These are phyloP conservation scores for Amphipyra tragopoginis DNA, from an alignment of 2,888 invertebrate genomes.

Conservation along the genomic window DNA sequence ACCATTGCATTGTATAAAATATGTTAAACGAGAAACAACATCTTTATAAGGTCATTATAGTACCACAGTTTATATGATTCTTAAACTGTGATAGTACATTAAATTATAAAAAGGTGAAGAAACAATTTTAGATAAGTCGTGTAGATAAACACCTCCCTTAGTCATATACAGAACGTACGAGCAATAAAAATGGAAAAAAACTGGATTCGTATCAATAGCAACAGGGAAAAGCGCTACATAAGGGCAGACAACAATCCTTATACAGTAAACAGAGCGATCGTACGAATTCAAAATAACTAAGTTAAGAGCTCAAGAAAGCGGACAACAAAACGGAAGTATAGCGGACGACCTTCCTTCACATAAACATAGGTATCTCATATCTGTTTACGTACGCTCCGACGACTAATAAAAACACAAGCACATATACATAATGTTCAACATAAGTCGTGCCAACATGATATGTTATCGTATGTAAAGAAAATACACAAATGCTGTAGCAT, in stretches of 20 bases:
- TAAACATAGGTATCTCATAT: constrained; percentile 52
- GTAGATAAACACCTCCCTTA: constrained; percentile 45
- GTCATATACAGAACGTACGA: constrained; percentile 28
- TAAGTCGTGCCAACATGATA: constrained; percentile 57
- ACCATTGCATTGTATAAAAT: constrained; percentile 14
- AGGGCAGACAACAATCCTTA: constrained; percentile 56
- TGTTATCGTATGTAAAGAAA: constrained; percentile 66
- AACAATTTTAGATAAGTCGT: constrained; percentile 41
- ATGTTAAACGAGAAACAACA: constrained; percentile 24
- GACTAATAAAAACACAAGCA: constrained; percentile 60
- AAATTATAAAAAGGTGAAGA: constrained; percentile 33
- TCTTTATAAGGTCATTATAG: constrained; percentile 20
- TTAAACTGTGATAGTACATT: no score
- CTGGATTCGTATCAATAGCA: constrained; percentile 49
- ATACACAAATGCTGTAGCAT: constrained; percentile 68
- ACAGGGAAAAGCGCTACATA: constrained; percentile 57
- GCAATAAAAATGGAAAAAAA: constrained; percentile 43
- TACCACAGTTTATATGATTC: no score
- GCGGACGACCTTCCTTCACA: constrained; percentile 66
- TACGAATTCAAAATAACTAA: constrained; percentile 66
- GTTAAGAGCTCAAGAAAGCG: constrained; percentile 69
- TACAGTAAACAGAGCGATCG: constrained; percentile 58
- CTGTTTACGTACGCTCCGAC: constrained; percentile 48
- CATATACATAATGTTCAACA: constrained; percentile 53
- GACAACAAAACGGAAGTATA: constrained; percentile 68